A percentile compares a stretch with the other conserved stretches of the same genome.
phyloP scores from a whole-genome alignment of 2,113 vertebrate genomes.

The Cyanistes caeruleus region DNA sequence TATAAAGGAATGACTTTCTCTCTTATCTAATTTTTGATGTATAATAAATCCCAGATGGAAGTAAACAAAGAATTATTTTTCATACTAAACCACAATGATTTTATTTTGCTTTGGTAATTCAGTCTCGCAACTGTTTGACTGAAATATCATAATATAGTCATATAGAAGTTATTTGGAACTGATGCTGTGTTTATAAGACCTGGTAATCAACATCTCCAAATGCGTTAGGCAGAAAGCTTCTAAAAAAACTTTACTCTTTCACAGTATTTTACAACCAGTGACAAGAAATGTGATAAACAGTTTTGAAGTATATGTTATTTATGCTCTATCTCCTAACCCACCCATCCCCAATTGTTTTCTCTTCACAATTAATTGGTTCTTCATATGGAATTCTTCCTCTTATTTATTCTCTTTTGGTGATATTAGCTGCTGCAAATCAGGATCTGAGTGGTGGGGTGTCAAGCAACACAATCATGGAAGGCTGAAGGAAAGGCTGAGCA shows the following conservation, averaged over 20 bases:
- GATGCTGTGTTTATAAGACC: not conserved
- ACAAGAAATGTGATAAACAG: not conserved
- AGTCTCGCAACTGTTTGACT: not conserved
- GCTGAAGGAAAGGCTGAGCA: not conserved
- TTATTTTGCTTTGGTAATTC: not conserved
- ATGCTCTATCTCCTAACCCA: not conserved
- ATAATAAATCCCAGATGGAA: not conserved
- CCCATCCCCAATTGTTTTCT: not conserved
- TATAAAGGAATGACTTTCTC: not conserved
- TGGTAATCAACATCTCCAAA: not conserved
- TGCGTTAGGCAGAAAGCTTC: not conserved
- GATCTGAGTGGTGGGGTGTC: not conserved
- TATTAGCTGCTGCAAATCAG: not conserved
- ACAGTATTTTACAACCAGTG: not conserved
- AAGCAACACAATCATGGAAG: not conserved
- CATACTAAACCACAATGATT: not conserved
- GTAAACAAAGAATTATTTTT: not conserved
- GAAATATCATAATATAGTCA: not conserved
- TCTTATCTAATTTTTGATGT: not conserved
- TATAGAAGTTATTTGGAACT: not conserved
- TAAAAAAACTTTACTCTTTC: not conserved
- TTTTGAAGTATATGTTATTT: not conserved
- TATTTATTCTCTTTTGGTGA: not conserved
- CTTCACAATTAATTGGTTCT: not conserved
- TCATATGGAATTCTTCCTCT: not conserved